Base-by-base conservation (phyloP, 2,888 invertebrate genomes). In the Eugnorisma glareosa region DNA sequence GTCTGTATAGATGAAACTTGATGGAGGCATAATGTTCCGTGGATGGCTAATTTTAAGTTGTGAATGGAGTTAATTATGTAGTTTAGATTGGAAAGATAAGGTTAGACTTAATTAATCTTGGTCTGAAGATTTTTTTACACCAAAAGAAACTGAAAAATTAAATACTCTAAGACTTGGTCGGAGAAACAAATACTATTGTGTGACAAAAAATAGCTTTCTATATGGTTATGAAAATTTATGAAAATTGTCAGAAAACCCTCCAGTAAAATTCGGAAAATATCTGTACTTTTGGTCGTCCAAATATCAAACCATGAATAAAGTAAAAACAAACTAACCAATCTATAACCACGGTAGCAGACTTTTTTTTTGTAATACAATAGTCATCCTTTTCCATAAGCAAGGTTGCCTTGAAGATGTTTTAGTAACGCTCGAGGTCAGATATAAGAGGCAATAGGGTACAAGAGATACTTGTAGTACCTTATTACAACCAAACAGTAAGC, bases 391-490 rank as follows among this genome's bases (percentile, higher is more conserved):
- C 13, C 10, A 31, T 51, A 77, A 66, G 37, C 59, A 37, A 40
- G 18, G n/a, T 37, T 40, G n/a, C 31, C 18, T 61, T 54, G n/a
- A 69, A 77, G 69, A 69, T 28, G 31, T 69, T 69, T 67, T 80
- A 78, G 70, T 78, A 78, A 70, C 31, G 64, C 45, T 70, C 4
- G 35, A 68, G 68, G n/a, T 69, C 66, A 31, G 51, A 13, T 54
- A 35, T 4, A 67, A 67, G 77, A 54, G 45, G 31, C 57, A 68
- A 82, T 79, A 83, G 24, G 67, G 37, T 37, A 70, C 51, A 69
- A 77, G 78, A 66, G 43, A 40, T 61, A 69, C 68, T 83, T 66
- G n/a, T 24, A 61, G 67, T 37, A 63, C 54, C 24, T 83, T 80
- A 78, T 78, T 77, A 67, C 45, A 59, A 70, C 3, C 40, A 21